Percentiles rank a stretch among this genome's conserved stretches.
phyloP scores from a whole-genome alignment of 2,888 invertebrate genomes.

The Villa cingulata region DNA sequence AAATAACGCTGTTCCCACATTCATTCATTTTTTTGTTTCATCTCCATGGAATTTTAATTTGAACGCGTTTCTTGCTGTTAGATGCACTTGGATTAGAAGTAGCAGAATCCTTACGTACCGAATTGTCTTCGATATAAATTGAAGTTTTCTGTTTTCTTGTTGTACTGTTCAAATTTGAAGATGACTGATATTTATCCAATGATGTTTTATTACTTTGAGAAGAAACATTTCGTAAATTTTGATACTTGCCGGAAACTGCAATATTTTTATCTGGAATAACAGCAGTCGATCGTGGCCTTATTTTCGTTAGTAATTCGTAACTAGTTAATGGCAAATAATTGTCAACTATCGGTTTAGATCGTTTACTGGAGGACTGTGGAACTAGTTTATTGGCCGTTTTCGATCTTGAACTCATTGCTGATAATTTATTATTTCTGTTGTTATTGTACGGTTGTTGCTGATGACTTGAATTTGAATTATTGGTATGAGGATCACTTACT shows the following conservation, averaged over 20 bases:
- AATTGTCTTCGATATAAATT: not conserved
- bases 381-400: no score
- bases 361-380: no score
- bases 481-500: not conserved
- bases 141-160: not conserved
- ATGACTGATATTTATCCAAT: not conserved
- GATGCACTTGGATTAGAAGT: not conserved
- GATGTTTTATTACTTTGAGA: not conserved
- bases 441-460: not conserved
- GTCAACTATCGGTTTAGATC: not conserved
- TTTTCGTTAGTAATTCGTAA: slow-evolving; percentile 8
- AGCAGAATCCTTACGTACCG: not conserved
- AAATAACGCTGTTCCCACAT: no score
- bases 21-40: not conserved
- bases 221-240: not conserved
- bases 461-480: not conserved
- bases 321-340: slow-evolving; percentile 8
- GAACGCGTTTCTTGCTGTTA: not conserved
- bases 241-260: not conserved
- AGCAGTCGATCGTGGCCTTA: not conserved
- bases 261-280: no score
- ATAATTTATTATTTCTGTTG: not conserved
- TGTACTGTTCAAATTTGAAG: not conserved
- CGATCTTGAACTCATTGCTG: not conserved
- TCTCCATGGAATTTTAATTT: not conserved